A percentile compares a stretch with the other conserved stretches of the same genome.
Conservation (phyloP, 2,888 invertebrate genomes). For the Melanostoma scalare region DNA sequence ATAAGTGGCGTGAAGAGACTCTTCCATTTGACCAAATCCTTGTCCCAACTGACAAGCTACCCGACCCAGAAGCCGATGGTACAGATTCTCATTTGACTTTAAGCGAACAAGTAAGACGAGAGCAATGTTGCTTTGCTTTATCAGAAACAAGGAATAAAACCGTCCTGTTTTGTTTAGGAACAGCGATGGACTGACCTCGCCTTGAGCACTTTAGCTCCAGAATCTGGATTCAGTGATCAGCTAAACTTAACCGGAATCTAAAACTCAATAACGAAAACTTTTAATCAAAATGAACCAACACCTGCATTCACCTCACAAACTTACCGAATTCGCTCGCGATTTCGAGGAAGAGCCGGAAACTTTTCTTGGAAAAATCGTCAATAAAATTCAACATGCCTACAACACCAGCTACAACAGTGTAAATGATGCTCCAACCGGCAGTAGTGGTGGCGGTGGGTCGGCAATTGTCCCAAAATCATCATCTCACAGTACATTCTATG, state of each 20-base stretch:
- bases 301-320: conserved; percentile 85
- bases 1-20: conserved; percentile 93
- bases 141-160: not conserved
- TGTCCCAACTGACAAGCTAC: conserved; percentile 93
- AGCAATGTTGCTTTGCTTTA: not conserved
- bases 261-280: conserved; percentile 52
- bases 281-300: conserved; percentile 83
- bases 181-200: conserved; percentile 86
- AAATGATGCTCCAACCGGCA: conserved; percentile 78
- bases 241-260: conserved; percentile 80
- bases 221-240: conserved; percentile 80
- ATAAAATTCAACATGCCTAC: conserved; percentile 81
- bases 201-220: conserved; percentile 82
- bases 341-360: conserved; percentile 82
- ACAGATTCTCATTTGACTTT: conserved; percentile 95
- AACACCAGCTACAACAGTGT: conserved; percentile 81
- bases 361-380: conserved; percentile 81
- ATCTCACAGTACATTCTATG: conserved; percentile 76
- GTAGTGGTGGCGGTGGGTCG: conserved; percentile 59
- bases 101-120: conserved; percentile 88
- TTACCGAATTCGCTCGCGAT: conserved; percentile 89
- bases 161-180: conserved; percentile 82
- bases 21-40: conserved; percentile 92
- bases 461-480: conserved; percentile 76
- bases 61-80: conserved; percentile 96